Conservation (phyloP, 1,140 invertebrate species). For the Euschistus heros region DNA sequence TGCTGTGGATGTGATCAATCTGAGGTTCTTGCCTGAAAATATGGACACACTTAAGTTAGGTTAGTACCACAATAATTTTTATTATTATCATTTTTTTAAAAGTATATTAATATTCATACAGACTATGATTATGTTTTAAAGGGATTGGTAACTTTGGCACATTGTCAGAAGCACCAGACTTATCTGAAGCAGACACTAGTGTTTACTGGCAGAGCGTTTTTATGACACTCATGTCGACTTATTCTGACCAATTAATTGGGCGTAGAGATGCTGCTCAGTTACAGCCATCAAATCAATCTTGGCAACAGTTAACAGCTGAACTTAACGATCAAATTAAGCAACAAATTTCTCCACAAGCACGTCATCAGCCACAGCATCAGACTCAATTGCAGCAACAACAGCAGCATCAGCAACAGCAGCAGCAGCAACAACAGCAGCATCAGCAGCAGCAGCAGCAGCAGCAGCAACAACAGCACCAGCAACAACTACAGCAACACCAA, state of each 20-base stretch:
- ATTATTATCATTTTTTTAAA: neutral
- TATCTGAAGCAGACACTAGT: neutral
- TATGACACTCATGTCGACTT: neutral
- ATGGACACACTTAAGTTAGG: neutral
- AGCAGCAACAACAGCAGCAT: constrained; percentile 29
- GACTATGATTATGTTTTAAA: neutral
- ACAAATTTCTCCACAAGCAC: constrained; percentile 34
- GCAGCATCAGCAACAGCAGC: constrained; percentile 22
- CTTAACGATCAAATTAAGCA: constrained; percentile 60
- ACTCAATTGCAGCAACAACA: neutral
- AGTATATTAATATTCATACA: neutral
- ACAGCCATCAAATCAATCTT: neutral
- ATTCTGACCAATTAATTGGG: constrained; percentile 3
- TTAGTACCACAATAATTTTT: neutral
- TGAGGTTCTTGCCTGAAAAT: constrained; percentile 1
- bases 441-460: constrained; percentile 32
- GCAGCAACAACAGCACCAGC: constrained; percentile 28
- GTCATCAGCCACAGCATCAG: neutral
- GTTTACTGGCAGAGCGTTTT: constrained; percentile 3
- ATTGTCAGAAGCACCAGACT: neutral
- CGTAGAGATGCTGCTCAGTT: neutral
- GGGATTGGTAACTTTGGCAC: neutral
- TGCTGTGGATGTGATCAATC: constrained; percentile 6
- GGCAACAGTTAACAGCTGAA: constrained; percentile 41
- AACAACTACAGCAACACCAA: constrained; percentile 30